These are phyloP conservation scores for Lycocerus yunnanus DNA, from an alignment of 2,888 invertebrate genomes.

Conservation along the genomic window DNA sequence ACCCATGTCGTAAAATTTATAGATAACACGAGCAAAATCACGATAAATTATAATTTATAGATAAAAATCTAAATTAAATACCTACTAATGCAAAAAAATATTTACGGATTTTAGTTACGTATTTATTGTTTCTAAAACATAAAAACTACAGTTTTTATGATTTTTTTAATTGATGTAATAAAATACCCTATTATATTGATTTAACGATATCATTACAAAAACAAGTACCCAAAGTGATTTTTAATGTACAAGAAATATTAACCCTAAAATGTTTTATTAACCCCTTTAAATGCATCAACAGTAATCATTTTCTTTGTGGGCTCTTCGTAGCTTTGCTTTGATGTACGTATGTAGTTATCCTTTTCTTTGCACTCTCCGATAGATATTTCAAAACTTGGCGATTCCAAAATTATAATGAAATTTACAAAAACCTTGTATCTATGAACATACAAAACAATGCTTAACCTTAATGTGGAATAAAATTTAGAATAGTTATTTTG, in stretches of 20 bases:
- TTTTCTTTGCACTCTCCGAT: background rate
- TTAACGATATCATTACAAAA: background rate
- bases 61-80: conserved; percentile 46
- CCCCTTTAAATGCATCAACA: background rate
- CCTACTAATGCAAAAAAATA: background rate
- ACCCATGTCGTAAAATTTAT: conserved; percentile 43
- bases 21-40: conserved; percentile 45
- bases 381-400: background rate
- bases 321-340: background rate
- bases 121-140: background rate
- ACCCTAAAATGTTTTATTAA: background rate
- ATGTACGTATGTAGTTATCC: no score
- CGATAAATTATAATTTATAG: conserved; percentile 43
- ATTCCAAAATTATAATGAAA: background rate
- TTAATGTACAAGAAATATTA: background rate
- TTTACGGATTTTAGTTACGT: background rate
- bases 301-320: background rate
- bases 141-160: background rate
- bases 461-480: background rate
- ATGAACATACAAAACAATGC: background rate
- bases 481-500: background rate
- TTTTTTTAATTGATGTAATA: background rate
- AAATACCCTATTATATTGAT: background rate
- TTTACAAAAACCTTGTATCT: background rate
- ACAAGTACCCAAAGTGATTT: background rate